Evolutionary conservation across 2,797 vertebrate genomes (phyloP), one percentile per base, ranked within the genome.

Genomic region (Ciconia nigra): DNA sequence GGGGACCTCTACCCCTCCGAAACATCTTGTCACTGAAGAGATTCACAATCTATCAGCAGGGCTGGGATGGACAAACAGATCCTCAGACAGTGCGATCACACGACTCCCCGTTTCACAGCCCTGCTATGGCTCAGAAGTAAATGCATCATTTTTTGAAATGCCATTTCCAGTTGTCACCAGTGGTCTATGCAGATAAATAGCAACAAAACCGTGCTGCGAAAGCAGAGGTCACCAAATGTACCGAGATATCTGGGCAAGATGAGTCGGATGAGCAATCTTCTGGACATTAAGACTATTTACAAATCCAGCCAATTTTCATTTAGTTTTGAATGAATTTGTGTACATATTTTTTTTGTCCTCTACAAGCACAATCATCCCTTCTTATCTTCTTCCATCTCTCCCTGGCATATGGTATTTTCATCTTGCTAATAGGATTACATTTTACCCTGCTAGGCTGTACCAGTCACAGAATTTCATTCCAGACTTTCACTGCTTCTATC

Each of bases 291-390:
- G 51, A 42, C 4, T 85, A 61, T 91, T 96, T 92, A 85, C 61
- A 87, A 80, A 97, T 66, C 46, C 51, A 89, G 80, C 51, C 93
- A 86, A 59, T 91, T 93, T 79, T 84, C 57, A 62, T 83, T 88
- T 47, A 9, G 28, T 87, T 90, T 87, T 85, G 83, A 90, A 90
- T 71, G 55, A 80, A 73, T 66, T 72, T 80, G 59, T 65, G 41
- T 63, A 74, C 4, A 2, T 28, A 8, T 49, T 49, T 90, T 54
- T 49, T 62, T 80, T 61, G 37, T 83, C 65, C 39, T 79, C 70
- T 87, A 41, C 58, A 73, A 77, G 72, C 82, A 84, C 52, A 73
- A 63, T 70, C 90, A 92, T 87, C 47, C 90, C 55, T 89, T 89
- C 78, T 89, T 86, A 89, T 92, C 83, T 81, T 42, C 58, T 37